A percentile compares a stretch with the other conserved stretches of the same genome.
phyloP scores from a whole-genome alignment of 1,140 invertebrate genomes.

The Anastrepha ludens region DNA sequence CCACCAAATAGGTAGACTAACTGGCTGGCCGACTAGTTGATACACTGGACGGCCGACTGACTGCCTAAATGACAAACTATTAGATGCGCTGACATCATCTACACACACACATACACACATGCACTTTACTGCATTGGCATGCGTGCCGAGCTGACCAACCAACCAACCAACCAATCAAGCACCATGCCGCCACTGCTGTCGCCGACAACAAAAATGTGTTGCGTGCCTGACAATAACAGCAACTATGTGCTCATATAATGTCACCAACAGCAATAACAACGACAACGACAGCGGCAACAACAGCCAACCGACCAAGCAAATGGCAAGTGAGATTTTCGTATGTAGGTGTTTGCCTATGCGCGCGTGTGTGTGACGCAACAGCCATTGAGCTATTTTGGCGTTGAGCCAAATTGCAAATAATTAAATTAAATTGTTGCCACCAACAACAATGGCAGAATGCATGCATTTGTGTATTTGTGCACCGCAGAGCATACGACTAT shows the following conservation, averaged over 20 bases:
- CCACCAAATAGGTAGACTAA: constrained; percentile 32
- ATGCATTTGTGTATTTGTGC: too few species aligned
- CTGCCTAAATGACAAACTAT: neutral
- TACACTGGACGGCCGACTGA: neutral
- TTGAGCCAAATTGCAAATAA: constrained; percentile 73
- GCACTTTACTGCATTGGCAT: neutral
- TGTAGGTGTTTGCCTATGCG: neutral
- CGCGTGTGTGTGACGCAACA: neutral
- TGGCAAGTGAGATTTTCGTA: neutral
- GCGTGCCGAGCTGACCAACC: neutral
- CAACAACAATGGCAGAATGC: neutral
- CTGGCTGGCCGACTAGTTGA: neutral
- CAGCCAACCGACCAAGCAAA: neutral
- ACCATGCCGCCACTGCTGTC: constrained; percentile 10
- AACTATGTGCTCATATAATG: neutral
- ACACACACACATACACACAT: neutral
- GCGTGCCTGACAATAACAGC: constrained; percentile 8
- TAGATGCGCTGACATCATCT: neutral
- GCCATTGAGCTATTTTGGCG: constrained; percentile 62
- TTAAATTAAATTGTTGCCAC: constrained; percentile 73
- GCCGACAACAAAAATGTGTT: neutral
- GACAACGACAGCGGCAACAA: neutral
- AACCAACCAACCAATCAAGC: constrained; percentile 20
- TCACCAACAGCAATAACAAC: constrained; percentile 14
- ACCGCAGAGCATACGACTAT: too few species aligned